These are phyloP conservation scores for Junonia oenone DNA, from an alignment of 2,888 invertebrate genomes.

Conservation along the genomic window DNA sequence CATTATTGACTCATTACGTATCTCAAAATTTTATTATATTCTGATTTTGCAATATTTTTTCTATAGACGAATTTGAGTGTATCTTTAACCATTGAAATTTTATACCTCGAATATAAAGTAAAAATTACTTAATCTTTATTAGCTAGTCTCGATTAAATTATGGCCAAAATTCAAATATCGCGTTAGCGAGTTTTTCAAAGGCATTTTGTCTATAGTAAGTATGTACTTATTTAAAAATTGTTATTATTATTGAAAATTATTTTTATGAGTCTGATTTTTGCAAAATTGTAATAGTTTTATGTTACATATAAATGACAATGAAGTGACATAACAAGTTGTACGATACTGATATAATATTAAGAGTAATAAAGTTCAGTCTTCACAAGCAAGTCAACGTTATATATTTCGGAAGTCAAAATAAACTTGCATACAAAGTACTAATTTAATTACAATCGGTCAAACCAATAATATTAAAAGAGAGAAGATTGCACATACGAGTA, in stretches of 20 bases:
- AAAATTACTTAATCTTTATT: slow-evolving; percentile 6
- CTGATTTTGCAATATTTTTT: background rate
- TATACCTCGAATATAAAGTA: background rate
- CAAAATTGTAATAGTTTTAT: background rate
- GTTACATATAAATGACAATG: background rate
- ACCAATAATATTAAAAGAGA: background rate
- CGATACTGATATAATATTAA: background rate
- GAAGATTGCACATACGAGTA: too few species aligned
- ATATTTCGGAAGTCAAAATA: background rate
- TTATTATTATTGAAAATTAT: background rate
- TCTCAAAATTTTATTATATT: background rate
- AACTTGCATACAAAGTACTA: too few species aligned
- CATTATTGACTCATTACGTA: background rate
- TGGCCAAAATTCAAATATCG: slow-evolving; percentile 7
- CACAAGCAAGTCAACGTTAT: background rate
- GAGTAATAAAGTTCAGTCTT: too few species aligned
- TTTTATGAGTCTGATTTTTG: background rate
- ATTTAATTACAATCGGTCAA: background rate
- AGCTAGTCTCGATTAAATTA: slow-evolving; percentile 10
- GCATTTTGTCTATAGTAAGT: background rate
- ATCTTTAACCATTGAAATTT: background rate
- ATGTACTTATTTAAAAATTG: slow-evolving; percentile 1
- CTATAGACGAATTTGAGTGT: background rate
- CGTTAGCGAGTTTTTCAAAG: background rate
- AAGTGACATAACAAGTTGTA: background rate